Base-by-base conservation (phyloP, 2,888 invertebrate species). In the Polydrusus pterygomalis region DNA sequence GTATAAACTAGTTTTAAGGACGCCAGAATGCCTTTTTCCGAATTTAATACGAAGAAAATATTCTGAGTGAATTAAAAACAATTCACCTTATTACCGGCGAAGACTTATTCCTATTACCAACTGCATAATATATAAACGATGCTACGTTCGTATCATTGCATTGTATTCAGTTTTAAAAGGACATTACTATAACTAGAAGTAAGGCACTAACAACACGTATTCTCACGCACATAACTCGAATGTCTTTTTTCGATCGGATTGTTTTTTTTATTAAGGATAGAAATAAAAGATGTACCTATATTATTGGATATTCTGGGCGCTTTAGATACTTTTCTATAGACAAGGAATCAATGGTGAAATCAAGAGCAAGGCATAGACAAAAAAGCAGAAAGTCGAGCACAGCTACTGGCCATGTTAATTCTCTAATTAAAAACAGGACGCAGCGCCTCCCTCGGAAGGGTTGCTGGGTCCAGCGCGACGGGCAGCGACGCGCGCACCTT, bases 191-290 rank as follows among this genome's bases (percentile, higher is more conserved):
- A 56, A 64, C 38, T 40, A 65, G 64, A 72, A 38, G 65, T 64
- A 72, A 64, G 15, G 65, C 72, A 72, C 72, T 72, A 72, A 72
- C 72, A 64, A 72, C 72, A 65, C 63, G 25, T 18, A 49, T 72
- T 72, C 72, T 72, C 72, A 72, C 72, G 72, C 72, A 63, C 30
- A 10, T 65, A 3, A 10, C 30, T 43, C 65, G 65, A 47, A 65
- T 70, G 18, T 47, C 45, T 56, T 40, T 58, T 20, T 9, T 43
- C 43, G 56, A 69, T 56, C 43, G 40, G 13, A 9, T 38, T 43
- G 43, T 34, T 30, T 17, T 15, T 15, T 40, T n/a, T n/a, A 45
- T 45, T n/a, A 45, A n/a, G 45, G 45, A 45, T n/a, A 45, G 2
- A 45, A n/a, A 15, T n/a, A 45, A 45, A 45, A n/a, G 45, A 13